Conservation (phyloP, 2,797 vertebrate species). For the Ctenopoma multispine region DNA sequence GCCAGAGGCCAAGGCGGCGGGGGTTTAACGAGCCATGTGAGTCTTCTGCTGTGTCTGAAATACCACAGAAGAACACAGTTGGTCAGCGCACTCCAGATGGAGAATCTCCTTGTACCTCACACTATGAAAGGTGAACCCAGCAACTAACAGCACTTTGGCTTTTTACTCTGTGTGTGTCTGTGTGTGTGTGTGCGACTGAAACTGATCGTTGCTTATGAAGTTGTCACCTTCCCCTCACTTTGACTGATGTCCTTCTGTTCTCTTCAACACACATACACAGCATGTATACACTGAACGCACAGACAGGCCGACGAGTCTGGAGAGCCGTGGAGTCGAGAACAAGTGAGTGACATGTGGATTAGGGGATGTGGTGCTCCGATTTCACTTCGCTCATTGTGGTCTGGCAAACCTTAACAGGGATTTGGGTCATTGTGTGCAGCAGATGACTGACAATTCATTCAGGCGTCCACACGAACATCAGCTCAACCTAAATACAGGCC, state of each 20-base stretch:
- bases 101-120: conserved; percentile 28
- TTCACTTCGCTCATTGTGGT: conserved; percentile 11
- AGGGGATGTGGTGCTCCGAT: conserved; percentile 24
- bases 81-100: conserved; percentile 26
- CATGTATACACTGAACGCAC: not conserved
- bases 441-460: conserved; percentile 8
- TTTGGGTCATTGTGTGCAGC: too few species aligned
- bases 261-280: conserved; percentile 5
- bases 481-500: not conserved
- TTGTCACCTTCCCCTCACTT: conserved; percentile 36
- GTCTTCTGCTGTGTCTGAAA: conserved; percentile 47
- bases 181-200: conserved; percentile 30
- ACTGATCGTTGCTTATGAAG: conserved; percentile 47
- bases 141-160: conserved; percentile 8
- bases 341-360: conserved; percentile 34
- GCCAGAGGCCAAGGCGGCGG: conserved; percentile 13
- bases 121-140: conserved; percentile 55
- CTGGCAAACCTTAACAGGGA: conserved; percentile 17
- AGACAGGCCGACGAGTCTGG: not conserved
- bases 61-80: conserved; percentile 35
- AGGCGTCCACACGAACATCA: conserved; percentile 1
- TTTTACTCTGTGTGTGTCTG: not conserved
- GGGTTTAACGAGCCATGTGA: conserved; percentile 27
- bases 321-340: conserved; percentile 2
- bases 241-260: conserved; percentile 24